Evolutionary conservation across 2,888 invertebrate genomes (phyloP).

Genomic region (Lasius platythorax): DNA sequence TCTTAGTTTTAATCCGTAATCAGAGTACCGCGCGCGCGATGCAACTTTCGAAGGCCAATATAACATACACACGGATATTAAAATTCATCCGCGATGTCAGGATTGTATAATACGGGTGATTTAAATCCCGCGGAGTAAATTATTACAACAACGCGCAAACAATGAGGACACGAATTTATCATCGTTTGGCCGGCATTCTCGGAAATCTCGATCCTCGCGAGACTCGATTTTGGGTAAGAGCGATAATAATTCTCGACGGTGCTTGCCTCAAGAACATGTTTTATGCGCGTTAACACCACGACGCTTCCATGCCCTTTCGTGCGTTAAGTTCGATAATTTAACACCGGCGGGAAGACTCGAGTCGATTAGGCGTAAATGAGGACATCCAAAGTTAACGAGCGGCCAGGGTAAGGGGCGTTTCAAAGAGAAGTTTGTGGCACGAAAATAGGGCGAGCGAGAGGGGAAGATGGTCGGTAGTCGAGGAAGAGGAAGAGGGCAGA

Average conservation of each 20-base stretch:
- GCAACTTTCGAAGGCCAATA: background rate
- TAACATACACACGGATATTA: background rate
- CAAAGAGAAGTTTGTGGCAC: slow-evolving; percentile 67
- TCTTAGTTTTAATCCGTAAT: slow-evolving; percentile 34
- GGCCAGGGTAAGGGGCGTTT: slow-evolving; percentile 62
- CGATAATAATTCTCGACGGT: slow-evolving; percentile 66
- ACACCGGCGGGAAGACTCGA: slow-evolving; percentile 63
- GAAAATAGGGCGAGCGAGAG: slow-evolving; percentile 44
- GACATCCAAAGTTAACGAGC: slow-evolving; percentile 73
- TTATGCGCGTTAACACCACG: slow-evolving; percentile 65
- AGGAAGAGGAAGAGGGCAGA: background rate
- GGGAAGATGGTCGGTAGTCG: slow-evolving; percentile 10
- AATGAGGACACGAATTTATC: slow-evolving; percentile 7
- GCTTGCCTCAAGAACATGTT: slow-evolving; percentile 68
- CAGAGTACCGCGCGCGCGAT: background rate
- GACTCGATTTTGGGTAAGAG: slow-evolving; percentile 51
- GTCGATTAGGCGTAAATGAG: slow-evolving; percentile 76
- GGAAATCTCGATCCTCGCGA: slow-evolving; percentile 54
- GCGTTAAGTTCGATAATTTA: slow-evolving; percentile 73
- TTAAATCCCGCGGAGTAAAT: background rate
- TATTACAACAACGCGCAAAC: too few species aligned
- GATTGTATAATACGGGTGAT: background rate
- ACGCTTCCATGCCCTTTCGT: slow-evolving; percentile 55
- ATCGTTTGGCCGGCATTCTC: slow-evolving; percentile 20
- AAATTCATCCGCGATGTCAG: slow-evolving; percentile 1